Evolutionary conservation across 1,140 invertebrate species (phyloP).

Genomic region (Conopomorpha cramerella): DNA sequence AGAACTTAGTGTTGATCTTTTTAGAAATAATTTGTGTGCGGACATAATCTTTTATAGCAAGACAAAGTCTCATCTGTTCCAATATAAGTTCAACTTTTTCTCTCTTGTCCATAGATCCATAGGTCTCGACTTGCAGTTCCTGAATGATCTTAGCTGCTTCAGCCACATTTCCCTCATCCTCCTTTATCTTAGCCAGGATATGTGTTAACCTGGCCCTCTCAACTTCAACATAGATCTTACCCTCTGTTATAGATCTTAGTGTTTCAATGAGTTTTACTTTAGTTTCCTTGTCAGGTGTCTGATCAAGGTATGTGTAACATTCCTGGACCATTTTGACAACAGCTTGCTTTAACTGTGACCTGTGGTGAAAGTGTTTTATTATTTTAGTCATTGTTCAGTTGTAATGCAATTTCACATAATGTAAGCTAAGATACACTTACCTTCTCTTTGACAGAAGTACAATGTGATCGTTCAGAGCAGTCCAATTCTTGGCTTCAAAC

Average conservation of each 20-base stretch:
- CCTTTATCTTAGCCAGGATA: constrained; percentile 91
- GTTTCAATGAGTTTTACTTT: constrained; percentile 97
- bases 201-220: constrained; percentile 95
- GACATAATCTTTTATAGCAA: constrained; percentile 95
- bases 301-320: constrained; percentile 92
- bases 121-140: constrained; percentile 98
- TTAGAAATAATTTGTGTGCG: constrained; percentile 99
- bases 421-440: constrained; percentile 14
- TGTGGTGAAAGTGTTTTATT: too few species aligned
- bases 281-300: constrained; percentile 87
- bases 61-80: constrained; percentile 97
- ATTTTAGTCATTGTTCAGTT: too few species aligned
- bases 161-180: constrained; percentile 87
- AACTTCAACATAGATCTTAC: constrained; percentile 99
- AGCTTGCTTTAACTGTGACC: constrained; percentile 96
- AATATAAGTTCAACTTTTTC: constrained; percentile 98
- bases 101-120: constrained; percentile 97
- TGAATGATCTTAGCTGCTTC: constrained; percentile 93
- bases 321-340: constrained; percentile 99
- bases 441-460: constrained; percentile 86
- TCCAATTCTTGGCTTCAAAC: constrained; percentile 91
- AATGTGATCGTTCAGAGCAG: constrained; percentile 93
- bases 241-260: constrained; percentile 92
- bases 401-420: background rate
- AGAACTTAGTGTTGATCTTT: constrained; percentile 97